A percentile compares a stretch with the other conserved stretches of the same genome.
Conservation (phyloP, 2,797 vertebrate species). For the Pterois miles region DNA sequence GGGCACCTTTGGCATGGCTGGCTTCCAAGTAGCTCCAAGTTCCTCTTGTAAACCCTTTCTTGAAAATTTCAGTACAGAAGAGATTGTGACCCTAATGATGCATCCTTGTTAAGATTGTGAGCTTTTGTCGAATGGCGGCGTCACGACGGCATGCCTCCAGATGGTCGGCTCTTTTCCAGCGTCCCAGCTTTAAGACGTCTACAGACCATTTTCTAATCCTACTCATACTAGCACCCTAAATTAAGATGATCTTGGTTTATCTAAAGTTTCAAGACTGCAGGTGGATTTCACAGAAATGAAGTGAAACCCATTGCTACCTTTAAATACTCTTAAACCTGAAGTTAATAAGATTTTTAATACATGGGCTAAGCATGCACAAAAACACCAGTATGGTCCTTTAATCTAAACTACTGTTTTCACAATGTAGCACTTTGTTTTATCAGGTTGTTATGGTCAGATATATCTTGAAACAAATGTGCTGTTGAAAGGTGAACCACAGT, state of each 20-base stretch:
- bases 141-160: no score
- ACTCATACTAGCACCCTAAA: fast-evolving
- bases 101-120: no score
- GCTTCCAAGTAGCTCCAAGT: constrained; percentile 29
- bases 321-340: background rate
- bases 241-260: background rate
- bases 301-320: background rate
- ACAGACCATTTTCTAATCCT: no score
- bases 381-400: background rate
- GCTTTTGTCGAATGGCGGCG: no score
- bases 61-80: constrained; percentile 11
- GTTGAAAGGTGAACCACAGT: background rate
- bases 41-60: constrained; percentile 18
- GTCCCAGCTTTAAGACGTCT: no score
- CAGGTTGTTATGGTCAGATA: background rate
- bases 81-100: background rate
- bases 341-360: background rate
- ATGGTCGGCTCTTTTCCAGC: no score
- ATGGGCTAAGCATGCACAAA: background rate
- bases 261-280: background rate
- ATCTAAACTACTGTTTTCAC: background rate
- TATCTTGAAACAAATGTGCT: background rate
- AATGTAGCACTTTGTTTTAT: background rate
- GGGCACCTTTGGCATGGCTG: constrained; percentile 15
- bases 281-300: background rate